phyloP scores from a whole-genome alignment of 2,888 invertebrate genomes.

The Eustalomyia histrio region DNA sequence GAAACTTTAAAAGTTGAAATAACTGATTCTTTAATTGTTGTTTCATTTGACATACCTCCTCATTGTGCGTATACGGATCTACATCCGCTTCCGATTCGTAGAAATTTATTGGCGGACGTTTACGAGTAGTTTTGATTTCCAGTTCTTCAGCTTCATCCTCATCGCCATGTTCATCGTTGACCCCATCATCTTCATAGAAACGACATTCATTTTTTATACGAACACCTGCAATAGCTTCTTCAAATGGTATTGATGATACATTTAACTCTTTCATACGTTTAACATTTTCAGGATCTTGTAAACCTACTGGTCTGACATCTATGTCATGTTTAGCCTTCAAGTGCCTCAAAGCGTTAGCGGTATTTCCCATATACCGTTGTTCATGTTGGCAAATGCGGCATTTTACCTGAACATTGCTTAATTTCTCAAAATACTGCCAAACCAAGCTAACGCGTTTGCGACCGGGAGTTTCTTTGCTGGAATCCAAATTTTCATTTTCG shows the following conservation, averaged over 20 bases:
- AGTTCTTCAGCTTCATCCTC: slow-evolving; percentile 35
- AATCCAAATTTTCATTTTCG: slow-evolving; percentile 44
- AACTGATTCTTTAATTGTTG: no score
- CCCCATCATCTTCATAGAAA: slow-evolving; percentile 35
- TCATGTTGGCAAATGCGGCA: slow-evolving; percentile 67
- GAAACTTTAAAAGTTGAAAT: no score
- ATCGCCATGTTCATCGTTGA: neutral
- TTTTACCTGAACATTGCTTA: slow-evolving; percentile 64
- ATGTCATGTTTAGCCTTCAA: slow-evolving; percentile 69
- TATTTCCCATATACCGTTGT: slow-evolving; percentile 68
- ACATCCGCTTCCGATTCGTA: slow-evolving; percentile 39
- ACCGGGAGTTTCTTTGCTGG: slow-evolving; percentile 28
- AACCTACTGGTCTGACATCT: slow-evolving; percentile 66
- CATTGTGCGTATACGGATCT: slow-evolving; percentile 52
- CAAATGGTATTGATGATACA: slow-evolving; percentile 26
- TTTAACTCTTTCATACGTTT: slow-evolving; percentile 49
- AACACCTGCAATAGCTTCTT: neutral
- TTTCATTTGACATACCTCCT: slow-evolving; percentile 42
- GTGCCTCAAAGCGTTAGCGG: slow-evolving; percentile 68
- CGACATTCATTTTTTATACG: slow-evolving; percentile 47
- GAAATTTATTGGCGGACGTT: neutral
- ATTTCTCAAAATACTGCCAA: slow-evolving; percentile 69
- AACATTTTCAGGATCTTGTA: slow-evolving; percentile 58
- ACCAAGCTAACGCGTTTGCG: slow-evolving; percentile 64
- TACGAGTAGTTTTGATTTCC: slow-evolving; percentile 28